phyloP scores from a whole-genome alignment of 1,140 invertebrate species.

The Apis mellifera region Amel_HAv3.1 CM009941.2:14016001-14016500 shows the following conservation, averaged over 20 bases:
- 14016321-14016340: not conserved
- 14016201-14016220: not conserved
- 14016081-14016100: not conserved
- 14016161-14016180: not conserved
- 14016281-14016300: no score
- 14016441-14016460: not conserved
- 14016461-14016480: not conserved
- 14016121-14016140: not conserved
- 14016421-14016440: conserved; percentile 15
- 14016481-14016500: not conserved
- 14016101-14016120: conserved; percentile 11
- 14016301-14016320: not conserved
- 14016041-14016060: not conserved
- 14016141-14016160: not conserved
- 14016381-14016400: conserved; percentile 45
- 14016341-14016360: conserved; percentile 5
- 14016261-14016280: not conserved
- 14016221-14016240: conserved; percentile 3
- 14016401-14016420: conserved; percentile 42
- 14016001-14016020: no score
- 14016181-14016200: not conserved
- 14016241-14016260: not conserved
- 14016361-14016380: conserved; percentile 39
- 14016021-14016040: not conserved
- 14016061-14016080: not conserved